Evolutionary conservation across 2,797 vertebrate species (phyloP).

Genomic region (Tolypeutes matacus): DNA sequence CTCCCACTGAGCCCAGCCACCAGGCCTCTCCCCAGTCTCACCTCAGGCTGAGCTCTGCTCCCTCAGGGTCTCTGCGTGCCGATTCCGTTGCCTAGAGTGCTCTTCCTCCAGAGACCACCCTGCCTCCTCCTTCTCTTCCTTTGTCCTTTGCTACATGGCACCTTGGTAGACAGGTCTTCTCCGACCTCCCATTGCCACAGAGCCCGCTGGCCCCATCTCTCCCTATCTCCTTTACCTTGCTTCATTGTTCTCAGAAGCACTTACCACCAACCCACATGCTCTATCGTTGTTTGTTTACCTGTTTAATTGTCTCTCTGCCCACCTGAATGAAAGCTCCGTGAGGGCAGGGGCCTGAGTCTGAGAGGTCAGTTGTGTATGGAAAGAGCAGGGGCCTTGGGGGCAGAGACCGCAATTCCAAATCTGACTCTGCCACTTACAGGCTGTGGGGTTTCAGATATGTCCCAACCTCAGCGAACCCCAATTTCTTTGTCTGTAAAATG

Average conservation of each 20-base stretch:
- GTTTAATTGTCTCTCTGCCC: not conserved
- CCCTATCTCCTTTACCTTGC: not conserved
- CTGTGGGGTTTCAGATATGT: not conserved
- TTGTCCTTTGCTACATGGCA: not conserved
- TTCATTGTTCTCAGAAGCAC: not conserved
- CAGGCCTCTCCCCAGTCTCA: not conserved
- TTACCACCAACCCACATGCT: not conserved
- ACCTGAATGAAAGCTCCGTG: not conserved
- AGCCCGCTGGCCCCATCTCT: not conserved
- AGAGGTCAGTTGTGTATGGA: not conserved
- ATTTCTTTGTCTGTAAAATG: no score
- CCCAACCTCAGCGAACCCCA: not conserved
- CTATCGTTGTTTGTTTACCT: not conserved
- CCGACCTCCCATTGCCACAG: not conserved
- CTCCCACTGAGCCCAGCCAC: not conserved
- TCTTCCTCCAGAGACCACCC: not conserved
- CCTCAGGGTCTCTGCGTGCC: not conserved
- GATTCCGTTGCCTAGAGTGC: accelerated
- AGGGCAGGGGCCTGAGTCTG: not conserved
- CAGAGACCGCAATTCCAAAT: not conserved
- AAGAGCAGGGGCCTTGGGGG: not conserved
- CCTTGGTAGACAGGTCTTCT: not conserved
- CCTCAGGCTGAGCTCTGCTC: not conserved
- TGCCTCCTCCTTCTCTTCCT: not conserved
- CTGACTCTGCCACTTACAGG: not conserved